Evolutionary conservation across 2,797 vertebrate genomes (phyloP).

Genomic region (Tadarida brasiliensis): DNA sequence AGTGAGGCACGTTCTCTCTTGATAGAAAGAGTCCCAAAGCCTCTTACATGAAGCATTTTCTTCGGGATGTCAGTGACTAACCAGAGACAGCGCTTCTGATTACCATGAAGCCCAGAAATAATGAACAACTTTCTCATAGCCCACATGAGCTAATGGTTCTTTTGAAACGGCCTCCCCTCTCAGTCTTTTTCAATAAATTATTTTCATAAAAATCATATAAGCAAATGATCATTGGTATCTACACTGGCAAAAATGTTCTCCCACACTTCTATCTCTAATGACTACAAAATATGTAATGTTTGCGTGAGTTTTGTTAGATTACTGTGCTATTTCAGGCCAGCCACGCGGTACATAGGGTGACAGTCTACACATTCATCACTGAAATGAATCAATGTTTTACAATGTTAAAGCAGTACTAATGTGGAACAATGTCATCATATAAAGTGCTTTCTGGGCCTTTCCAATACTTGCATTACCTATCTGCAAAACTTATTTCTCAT

Average conservation of each 20-base stretch:
- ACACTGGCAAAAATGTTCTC: background rate
- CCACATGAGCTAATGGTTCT: background rate
- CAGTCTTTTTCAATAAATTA: constrained; percentile 21
- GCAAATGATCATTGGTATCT: constrained; percentile 3
- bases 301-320: background rate
- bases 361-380: background rate
- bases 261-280: constrained; percentile 3
- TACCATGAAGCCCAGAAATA: constrained; percentile 21
- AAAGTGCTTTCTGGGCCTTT: background rate
- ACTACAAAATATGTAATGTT: background rate
- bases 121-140: background rate
- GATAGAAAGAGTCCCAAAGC: background rate
- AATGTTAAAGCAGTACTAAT: constrained; percentile 31
- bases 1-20: background rate
- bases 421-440: background rate
- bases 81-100: background rate
- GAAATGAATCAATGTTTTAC: background rate
- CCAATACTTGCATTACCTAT: background rate
- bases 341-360: background rate
- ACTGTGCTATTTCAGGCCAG: constrained; percentile 18
- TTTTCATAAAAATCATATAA: constrained; percentile 40
- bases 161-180: background rate
- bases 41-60: constrained; percentile 15
- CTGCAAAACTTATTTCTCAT: constrained; percentile 65
- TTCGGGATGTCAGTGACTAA: background rate